These are phyloP conservation scores for Cyrtorhinus lividipennis DNA, from an alignment of 1,140 invertebrate genomes.

Conservation along the genomic window DNA sequence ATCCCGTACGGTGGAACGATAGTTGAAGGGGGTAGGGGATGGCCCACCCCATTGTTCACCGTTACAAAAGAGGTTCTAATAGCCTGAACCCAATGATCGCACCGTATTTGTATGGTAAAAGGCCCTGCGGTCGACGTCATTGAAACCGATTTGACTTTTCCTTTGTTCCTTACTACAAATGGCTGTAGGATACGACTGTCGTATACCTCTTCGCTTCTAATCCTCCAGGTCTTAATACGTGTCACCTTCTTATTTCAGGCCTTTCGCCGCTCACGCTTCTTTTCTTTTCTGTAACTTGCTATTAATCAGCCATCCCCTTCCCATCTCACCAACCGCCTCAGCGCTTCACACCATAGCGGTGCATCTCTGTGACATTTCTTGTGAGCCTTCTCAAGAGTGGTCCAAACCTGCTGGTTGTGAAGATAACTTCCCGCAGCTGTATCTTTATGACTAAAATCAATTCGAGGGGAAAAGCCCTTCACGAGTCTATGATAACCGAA, in stretches of 20 bases:
- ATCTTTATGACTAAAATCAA: no score
- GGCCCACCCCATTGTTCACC: conserved; percentile 1
- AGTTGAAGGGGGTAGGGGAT: no score
- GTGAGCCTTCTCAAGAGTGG: no score
- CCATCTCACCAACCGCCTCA: no score
- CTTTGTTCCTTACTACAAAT: background rate
- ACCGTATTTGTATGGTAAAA: conserved; percentile 7
- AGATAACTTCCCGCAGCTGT: no score
- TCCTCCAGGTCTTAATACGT: conserved; percentile 1
- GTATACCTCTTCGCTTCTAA: background rate
- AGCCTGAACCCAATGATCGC: conserved; percentile 5
- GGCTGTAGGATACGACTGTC: background rate
- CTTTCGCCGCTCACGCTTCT: conserved; percentile 8
- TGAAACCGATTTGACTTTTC: conserved; percentile 6
- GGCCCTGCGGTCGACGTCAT: conserved; percentile 5
- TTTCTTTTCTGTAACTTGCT: conserved; percentile 1
- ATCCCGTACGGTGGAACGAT: no score
- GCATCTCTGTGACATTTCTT: no score
- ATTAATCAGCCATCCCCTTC: background rate
- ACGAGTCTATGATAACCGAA: no score
- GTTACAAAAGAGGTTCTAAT: background rate
- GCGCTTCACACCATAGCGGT: no score
- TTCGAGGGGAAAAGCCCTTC: no score
- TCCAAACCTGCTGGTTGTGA: no score
- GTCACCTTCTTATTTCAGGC: conserved; percentile 2